phyloP scores from a whole-genome alignment of 2,888 invertebrate species.

The Tachina lurida region DNA sequence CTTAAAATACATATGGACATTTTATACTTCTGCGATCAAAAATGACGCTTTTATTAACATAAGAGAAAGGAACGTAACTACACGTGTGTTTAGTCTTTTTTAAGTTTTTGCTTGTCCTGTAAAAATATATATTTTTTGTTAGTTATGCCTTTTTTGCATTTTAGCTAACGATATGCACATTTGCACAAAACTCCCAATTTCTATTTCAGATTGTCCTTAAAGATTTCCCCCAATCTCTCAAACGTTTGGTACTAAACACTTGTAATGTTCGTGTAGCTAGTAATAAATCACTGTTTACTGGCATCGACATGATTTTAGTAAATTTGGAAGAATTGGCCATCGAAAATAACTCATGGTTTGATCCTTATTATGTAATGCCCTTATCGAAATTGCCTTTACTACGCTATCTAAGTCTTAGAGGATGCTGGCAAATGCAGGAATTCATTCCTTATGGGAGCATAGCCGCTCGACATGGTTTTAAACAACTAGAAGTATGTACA shows the following conservation, averaged over 20 bases:
- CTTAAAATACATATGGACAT: too few species aligned
- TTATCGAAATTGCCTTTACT: slow-evolving; percentile 88
- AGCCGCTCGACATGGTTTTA: slow-evolving; percentile 88
- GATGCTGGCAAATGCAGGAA: slow-evolving; percentile 87
- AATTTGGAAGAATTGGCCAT: slow-evolving; percentile 85
- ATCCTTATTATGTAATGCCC: slow-evolving; percentile 88
- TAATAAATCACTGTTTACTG: slow-evolving; percentile 80
- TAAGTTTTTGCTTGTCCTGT: too few species aligned
- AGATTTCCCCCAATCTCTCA: slow-evolving; percentile 86
- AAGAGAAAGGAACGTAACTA: too few species aligned
- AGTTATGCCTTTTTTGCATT: too few species aligned
- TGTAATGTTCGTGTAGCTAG: slow-evolving; percentile 78
- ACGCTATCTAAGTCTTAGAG: slow-evolving; percentile 86
- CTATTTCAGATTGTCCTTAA: slow-evolving; percentile 85
- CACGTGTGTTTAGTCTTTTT: too few species aligned
- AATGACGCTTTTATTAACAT: too few species aligned
- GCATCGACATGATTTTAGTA: slow-evolving; percentile 79
- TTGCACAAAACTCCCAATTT: not conserved
- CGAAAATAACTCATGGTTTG: slow-evolving; percentile 89
- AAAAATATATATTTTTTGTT: too few species aligned
- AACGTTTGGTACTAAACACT: slow-evolving; percentile 84
- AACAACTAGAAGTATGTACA: slow-evolving; percentile 77
- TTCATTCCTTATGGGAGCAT: slow-evolving; percentile 91
- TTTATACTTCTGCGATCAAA: too few species aligned
- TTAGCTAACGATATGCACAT: too few species aligned